Evolutionary conservation across 2,888 invertebrate species (phyloP), one percentile per base, ranked within the genome.

Genomic region (Bruchidius siliquastri): DNA sequence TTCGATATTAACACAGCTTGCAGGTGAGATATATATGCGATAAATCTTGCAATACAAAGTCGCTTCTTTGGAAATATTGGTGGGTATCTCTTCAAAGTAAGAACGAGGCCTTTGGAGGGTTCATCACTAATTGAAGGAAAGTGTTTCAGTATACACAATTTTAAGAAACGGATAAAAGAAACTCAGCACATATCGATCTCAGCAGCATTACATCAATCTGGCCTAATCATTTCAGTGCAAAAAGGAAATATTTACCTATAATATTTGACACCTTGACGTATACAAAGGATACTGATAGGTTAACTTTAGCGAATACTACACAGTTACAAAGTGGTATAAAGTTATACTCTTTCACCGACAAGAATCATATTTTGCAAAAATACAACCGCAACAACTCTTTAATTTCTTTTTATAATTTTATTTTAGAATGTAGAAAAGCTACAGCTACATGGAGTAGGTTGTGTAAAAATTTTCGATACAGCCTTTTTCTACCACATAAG

Each of bases 251-350:
- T 49, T 49, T 49, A 18, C 49, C 49, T 49, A 49, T 49, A 49
- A 49, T 49, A 49, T 80, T 82, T 82, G 82, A 82, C 81, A 82
- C 82, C 81, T 80, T 79, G 77, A 80, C 81, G 82, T 82, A 82
- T 81, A 81, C 81, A 73, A 70, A 76, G 74, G 72, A 80, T 80
- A 80, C 79, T 79, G 79, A 79, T 80, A 77, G 75, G 77, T 79
- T 78, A 18, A 68, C 68, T 21, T 68, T 68, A 68, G 68, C 68
- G 22, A 68, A 49, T 49, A 49, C 49, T 49, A 49, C 49, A 49
- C 13, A 49, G 49, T 8, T 49, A 49, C 49, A 49, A 49, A 49
- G 49, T 49, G 49, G 49, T 49, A 49, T 18, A 49, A 49, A 49
- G 49, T 49, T 49, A 49, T 49, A 49, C 18, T 49, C 49, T 49